Evolutionary conservation across 2,888 invertebrate genomes (phyloP), one percentile per base, ranked within the genome.

Genomic region (Octonoba sinensis): DNA sequence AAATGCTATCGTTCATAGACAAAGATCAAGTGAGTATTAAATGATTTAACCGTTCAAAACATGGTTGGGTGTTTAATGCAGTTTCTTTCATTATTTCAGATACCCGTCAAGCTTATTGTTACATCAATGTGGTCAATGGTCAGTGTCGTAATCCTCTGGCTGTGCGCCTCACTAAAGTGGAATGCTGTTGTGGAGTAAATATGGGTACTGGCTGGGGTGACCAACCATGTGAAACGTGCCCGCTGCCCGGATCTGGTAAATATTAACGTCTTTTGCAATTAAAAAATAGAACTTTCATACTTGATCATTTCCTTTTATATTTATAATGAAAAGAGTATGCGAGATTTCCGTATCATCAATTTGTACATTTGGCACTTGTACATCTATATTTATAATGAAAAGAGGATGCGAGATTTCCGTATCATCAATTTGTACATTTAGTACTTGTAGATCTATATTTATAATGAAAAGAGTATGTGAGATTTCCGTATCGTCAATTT

Each of bases 181-280:
- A 95, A 88, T 95, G 95, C 87, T 95, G 95, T 88, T 95, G 95
- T 88, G 94, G 94, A 0, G 92, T 93, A 88, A 94, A 94, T 88
- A 93, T 94, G 92, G 95, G 95, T 3, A 92, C 93, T 86, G 95
- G 94, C 12, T 90, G 88, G 95, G 95, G 95, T 92, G 94, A 72
- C 92, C 59, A 72, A 84, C 88, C 89, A 44, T 96, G 95, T 88
- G 91, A 92, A 79, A 91, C 92, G 60, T 96, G 96, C 88, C 95
- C 95, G 0, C 87, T 89, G 84, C 89, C 89, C 79, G 91, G 92
- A 85, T 91, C 91, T 87, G 90, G 91, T 89, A 85, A 69, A 62
- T 60, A 0, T 57, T 78, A 51, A 49, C 8, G 11, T 36, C 36
- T 8, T 36, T 8, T 4, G 12, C n/a, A 62, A 36, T 36, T 8